Conservation (phyloP, 1,140 invertebrate species). For the Charaxes varanes region DNA sequence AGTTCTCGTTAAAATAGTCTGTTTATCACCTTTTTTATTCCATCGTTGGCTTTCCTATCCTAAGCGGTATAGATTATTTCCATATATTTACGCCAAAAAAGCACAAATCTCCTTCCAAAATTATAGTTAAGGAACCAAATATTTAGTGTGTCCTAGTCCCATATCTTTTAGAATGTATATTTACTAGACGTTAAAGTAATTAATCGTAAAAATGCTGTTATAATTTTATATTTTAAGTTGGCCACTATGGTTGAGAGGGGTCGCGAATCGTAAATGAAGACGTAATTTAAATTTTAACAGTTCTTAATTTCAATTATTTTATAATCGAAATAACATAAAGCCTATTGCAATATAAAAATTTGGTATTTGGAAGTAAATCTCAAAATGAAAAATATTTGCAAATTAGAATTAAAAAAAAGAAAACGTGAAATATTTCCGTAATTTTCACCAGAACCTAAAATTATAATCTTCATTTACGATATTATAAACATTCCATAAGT, state of each 20-base stretch:
- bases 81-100: slow-evolving; percentile 17
- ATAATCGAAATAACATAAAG: too few species aligned
- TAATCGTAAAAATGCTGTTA: slow-evolving; percentile 16
- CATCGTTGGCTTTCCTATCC: slow-evolving; percentile 12
- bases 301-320: slow-evolving; percentile 12
- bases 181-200: slow-evolving; percentile 25
- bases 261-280: slow-evolving; percentile 11
- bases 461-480: slow-evolving; percentile 3
- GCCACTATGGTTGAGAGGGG: slow-evolving; percentile 6
- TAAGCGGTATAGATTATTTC: slow-evolving; percentile 17
- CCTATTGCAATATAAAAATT: too few species aligned
- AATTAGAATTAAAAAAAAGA: background rate
- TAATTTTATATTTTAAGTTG: slow-evolving; percentile 13
- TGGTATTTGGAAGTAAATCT: background rate
- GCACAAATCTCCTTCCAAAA: slow-evolving; percentile 22
- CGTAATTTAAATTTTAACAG: slow-evolving; percentile 7
- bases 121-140: slow-evolving; percentile 25
- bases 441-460: slow-evolving; percentile 17
- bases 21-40: slow-evolving; percentile 20
- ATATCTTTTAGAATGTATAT: slow-evolving; percentile 35
- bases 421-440: too few species aligned
- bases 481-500: slow-evolving; percentile 15
- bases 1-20: slow-evolving; percentile 55
- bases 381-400: too few species aligned
- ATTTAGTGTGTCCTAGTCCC: slow-evolving; percentile 38